A percentile compares a stretch with the other conserved stretches of the same genome.
phyloP scores from a whole-genome alignment of 1,140 invertebrate genomes.

The Cecropterus lyciades region DNA sequence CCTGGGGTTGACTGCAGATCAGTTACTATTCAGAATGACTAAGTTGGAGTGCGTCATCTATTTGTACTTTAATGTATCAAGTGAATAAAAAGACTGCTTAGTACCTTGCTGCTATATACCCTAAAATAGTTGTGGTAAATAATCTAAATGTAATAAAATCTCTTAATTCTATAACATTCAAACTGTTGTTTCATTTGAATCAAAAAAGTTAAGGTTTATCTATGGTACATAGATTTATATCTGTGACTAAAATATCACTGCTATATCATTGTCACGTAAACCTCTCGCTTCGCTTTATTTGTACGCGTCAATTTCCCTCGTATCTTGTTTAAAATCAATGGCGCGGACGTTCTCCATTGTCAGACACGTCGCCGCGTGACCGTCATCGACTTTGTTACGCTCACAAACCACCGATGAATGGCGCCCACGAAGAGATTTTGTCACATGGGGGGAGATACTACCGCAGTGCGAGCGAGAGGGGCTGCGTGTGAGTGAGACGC shows the following conservation, averaged over 20 bases:
- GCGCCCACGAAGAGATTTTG: conserved; percentile 43
- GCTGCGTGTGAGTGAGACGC: conserved; percentile 41
- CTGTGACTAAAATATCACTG: not conserved
- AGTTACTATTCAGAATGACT: too few species aligned
- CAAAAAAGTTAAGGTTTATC: too few species aligned
- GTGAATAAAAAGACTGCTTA: too few species aligned
- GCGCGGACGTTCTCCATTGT: conserved; percentile 38
- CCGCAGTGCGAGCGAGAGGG: conserved; percentile 40
- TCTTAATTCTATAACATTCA: too few species aligned
- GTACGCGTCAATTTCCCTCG: not conserved
- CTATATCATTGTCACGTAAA: not conserved
- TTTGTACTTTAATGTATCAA: too few species aligned
- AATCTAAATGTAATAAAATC: too few species aligned
- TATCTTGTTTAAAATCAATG: conserved; percentile 33
- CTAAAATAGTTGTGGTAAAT: too few species aligned
- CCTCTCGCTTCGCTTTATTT: not conserved
- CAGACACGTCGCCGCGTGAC: conserved; percentile 46
- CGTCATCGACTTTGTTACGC: conserved; percentile 42
- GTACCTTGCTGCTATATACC: too few species aligned
- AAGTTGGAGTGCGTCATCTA: too few species aligned
- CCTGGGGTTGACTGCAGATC: too few species aligned
- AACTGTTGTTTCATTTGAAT: too few species aligned
- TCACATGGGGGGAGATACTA: conserved; percentile 34
- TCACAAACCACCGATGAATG: conserved; percentile 49
- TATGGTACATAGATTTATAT: too few species aligned